Percentiles rank a stretch among this genome's conserved stretches.
Evolutionary conservation across 2,888 invertebrate species (phyloP).

Genomic region (Tachystola acroxantha): DNA sequence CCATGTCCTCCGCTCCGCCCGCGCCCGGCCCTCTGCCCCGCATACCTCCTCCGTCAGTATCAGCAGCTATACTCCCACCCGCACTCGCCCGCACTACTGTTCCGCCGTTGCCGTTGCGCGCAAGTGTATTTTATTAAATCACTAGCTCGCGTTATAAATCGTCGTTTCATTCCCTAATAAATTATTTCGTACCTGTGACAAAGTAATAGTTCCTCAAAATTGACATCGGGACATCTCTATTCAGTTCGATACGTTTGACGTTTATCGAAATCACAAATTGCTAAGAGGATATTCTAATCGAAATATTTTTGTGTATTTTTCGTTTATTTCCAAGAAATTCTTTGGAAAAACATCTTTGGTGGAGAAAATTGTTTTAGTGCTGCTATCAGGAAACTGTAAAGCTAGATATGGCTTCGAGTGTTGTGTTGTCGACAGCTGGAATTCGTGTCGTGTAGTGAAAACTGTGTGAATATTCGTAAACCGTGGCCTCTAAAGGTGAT

Average conservation of each 20-base stretch:
- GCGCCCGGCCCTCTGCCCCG: not conserved
- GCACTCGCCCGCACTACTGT: not conserved
- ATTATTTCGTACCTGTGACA: not conserved
- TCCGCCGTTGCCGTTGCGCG: too few species aligned
- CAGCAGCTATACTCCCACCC: not conserved
- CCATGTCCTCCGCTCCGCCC: constrained; percentile 21
- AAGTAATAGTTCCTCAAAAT: not conserved
- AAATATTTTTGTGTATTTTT: too few species aligned
- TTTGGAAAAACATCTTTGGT: too few species aligned
- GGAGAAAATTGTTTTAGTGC: too few species aligned
- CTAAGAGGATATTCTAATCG: not conserved
- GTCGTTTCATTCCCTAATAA: not conserved
- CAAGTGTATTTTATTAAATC: not conserved
- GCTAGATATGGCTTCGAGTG: too few species aligned
- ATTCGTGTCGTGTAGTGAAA: constrained; percentile 18
- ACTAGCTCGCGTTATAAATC: not conserved
- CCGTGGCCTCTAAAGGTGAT: constrained; percentile 45
- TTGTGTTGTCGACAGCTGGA: constrained; percentile 6
- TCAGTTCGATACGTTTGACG: too few species aligned
- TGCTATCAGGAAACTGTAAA: too few species aligned
- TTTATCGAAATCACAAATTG: not conserved
- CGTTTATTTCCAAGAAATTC: too few species aligned
- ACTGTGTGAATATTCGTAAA: constrained; percentile 25
- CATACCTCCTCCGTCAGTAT: not conserved
- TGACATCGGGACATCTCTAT: too few species aligned